A percentile compares a stretch with the other conserved stretches of the same genome.
phyloP scores from a whole-genome alignment of 2,888 invertebrate species.

The Digitonthophagus gazella region DNA sequence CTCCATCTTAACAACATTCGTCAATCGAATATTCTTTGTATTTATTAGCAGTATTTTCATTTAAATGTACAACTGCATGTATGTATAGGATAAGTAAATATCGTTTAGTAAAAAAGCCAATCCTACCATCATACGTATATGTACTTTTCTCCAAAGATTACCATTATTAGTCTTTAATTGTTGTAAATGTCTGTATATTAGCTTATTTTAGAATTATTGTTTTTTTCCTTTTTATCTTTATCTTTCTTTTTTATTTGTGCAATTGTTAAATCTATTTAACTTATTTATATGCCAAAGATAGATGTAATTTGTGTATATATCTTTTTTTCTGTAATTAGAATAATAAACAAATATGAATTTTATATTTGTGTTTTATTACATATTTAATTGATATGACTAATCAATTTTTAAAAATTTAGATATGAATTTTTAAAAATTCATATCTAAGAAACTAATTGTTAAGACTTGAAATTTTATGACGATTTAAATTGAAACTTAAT shows the following conservation, averaged over 20 bases:
- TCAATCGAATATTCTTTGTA: slow-evolving; percentile 6
- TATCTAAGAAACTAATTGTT: no score
- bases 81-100: slow-evolving; percentile 3
- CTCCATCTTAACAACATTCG: no score
- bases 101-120: neutral
- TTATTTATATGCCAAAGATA: slow-evolving; percentile 16
- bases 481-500: no score
- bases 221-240: neutral
- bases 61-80: neutral
- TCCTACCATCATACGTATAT: slow-evolving; percentile 2
- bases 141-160: slow-evolving; percentile 6
- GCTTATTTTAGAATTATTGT: neutral
- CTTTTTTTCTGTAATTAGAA: neutral
- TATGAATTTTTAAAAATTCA: no score
- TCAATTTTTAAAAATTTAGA: no score
- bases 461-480: no score
- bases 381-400: no score
- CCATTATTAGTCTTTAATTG: slow-evolving; percentile 1
- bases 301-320: slow-evolving; percentile 13
- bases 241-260: slow-evolving; percentile 3
- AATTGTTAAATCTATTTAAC: slow-evolving; percentile 12
- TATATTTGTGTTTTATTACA: no score
- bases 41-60: slow-evolving; percentile 12
- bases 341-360: no score
- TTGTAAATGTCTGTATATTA: slow-evolving; percentile 9